Base-by-base conservation (phyloP, 2,797 vertebrate species). In the Poeciliopsis presidionis region DNA sequence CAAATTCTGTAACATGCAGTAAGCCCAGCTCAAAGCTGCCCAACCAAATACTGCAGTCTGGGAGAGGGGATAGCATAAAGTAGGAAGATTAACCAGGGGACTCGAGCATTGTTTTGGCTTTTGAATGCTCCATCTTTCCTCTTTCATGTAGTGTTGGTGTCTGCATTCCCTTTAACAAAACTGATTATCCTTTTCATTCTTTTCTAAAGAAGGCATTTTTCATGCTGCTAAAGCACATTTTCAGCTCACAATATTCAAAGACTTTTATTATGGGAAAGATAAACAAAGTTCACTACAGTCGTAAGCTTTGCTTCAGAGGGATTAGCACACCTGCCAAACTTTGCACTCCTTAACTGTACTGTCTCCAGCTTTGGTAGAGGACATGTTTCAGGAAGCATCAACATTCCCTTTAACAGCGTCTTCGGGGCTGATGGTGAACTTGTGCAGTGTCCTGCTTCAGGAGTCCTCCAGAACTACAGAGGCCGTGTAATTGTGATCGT, bases 321-420 rank as follows among this genome's bases (percentile, higher is more conserved):
- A 0, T 1, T 22, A 74, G 39, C n/a, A 30, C 45, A 69, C 39
- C 41, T 43, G 75, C 55, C 14, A 82, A 73, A 76, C 74, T 74
- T n/a, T 75, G 7, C 69, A 16, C 41, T 83, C 84, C 84, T 94
- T 90, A 86, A 93, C 90, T 13, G 3, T 9, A 12, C 43, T 13
- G 43, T 79, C 63, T 84, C 78, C 92, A 99, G 98, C 91, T 99
- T 98, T 87, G 93, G 95, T 86, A 97, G 97, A 73, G 98, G 98
- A 73, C 98, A 99, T 80, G 95, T 99, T 86, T 95, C 97, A 20
- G 96, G 97, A 78, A 99, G 98, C 94, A 96, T 99, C 92, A 99
- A 96, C 82, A 90, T 99, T 88, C 96, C 98, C 0, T 98, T 97
- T 91, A 93, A 92, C 67, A 89, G 96, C 0, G 95, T 95, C 0